phyloP scores from a whole-genome alignment of 2,113 vertebrate genomes.

The Seriola aureovittata region DNA sequence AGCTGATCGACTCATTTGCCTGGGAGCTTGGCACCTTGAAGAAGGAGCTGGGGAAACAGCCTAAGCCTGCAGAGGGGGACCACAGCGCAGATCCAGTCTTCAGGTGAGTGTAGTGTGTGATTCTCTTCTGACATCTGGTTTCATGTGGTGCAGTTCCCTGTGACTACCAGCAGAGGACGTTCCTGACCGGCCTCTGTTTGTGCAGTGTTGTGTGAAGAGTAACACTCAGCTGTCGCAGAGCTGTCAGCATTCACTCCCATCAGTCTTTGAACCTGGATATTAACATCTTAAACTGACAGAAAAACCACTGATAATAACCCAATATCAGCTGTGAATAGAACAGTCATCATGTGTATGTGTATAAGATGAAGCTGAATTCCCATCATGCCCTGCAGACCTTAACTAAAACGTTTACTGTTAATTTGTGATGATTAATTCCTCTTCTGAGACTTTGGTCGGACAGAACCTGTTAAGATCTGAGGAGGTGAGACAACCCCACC shows the following conservation, averaged over 20 bases:
- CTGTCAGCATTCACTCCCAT: no score
- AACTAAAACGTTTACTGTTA: no score
- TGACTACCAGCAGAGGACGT: slow-evolving; percentile 38
- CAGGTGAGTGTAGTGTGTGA: slow-evolving; percentile 69
- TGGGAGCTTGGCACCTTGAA: slow-evolving; percentile 94
- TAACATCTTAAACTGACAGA: not conserved
- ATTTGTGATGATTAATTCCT: no score
- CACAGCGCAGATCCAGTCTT: slow-evolving; percentile 68
- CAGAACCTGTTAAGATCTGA: no score
- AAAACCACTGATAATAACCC: not conserved
- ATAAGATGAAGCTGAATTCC: no score
- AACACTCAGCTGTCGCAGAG: no score
- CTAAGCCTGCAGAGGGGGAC: slow-evolving; percentile 76
- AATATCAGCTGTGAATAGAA: not conserved
- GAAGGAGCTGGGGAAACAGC: slow-evolving; percentile 92
- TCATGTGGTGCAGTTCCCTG: not conserved
- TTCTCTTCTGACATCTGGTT: not conserved
- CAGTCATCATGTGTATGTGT: not conserved
- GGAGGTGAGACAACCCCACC: no score
- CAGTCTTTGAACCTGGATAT: not conserved
- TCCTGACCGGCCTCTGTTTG: not conserved
- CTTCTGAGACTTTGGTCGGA: no score
- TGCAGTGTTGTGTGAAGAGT: not conserved
- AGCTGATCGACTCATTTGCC: slow-evolving; percentile 96
- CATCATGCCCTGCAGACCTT: no score